Evolutionary conservation across 2,888 invertebrate genomes (phyloP), one percentile per base, ranked within the genome.

Genomic region (Synergus laeviventris): DNA sequence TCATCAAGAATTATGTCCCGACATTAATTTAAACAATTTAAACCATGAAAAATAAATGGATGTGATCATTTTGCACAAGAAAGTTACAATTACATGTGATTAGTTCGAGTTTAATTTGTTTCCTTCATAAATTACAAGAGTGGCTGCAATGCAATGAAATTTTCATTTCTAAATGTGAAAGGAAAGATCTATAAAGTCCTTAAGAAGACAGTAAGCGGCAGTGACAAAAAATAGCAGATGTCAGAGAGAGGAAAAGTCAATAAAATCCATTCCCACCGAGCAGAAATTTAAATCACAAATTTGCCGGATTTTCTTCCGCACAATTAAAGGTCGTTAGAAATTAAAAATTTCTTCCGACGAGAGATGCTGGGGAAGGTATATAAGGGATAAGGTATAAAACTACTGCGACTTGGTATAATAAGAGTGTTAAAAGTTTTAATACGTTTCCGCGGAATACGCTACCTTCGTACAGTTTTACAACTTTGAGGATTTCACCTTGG

Each of bases 291-390:
- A 62, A 62, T 62, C 16, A 7, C 14, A 45, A 66, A 21, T 66
- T 11, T 39, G 39, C 38, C 36, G n/a, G 49, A 70, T 70, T 45
- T 73, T 64, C 78, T 83, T 81, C 79, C 78, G 81, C 78, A 79
- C 81, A 83, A 83, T 83, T 83, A 83, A 83, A 82, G 80, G 81
- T 82, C 81, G 81, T 83, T 83, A 83, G 82, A 81, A 83, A 83
- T 83, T 83, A 82, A 83, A 83, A 83, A 83, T 83, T 83, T 81
- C 81, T 83, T 79, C 79, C 79, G 74, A 75, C 76, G 75, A 74
- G 73, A 59, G 14, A 49, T 31, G 45, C 11, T 49, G 42, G 70
- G 42, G 70, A 42, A 49, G 31, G 31, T 42, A 24, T 66, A 36
- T 59, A 61, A 24, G 24, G 42, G 2, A 42, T 45, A 45, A 45